Conservation (phyloP, 2,888 invertebrate genomes). For the Minunthozetes semirufus region DNA sequence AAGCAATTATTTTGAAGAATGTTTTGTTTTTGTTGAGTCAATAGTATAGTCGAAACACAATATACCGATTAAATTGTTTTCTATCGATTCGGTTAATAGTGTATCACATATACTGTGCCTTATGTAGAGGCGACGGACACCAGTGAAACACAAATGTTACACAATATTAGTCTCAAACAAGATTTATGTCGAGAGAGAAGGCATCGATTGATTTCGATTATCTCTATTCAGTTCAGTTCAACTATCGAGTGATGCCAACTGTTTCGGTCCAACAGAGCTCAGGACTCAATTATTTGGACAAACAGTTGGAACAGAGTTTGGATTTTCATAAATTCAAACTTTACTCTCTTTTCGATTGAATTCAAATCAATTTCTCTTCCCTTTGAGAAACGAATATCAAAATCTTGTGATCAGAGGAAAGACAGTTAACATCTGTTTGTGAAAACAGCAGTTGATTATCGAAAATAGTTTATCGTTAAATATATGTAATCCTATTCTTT, state of each 20-base stretch:
- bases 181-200: constrained; percentile 11
- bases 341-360: no score
- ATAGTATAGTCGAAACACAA: background rate
- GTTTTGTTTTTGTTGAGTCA: background rate
- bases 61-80: constrained; percentile 2
- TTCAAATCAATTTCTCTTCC: no score
- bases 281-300: background rate
- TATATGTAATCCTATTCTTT: no score
- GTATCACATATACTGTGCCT: no score
- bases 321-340: no score
- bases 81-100: background rate
- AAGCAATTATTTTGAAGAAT: background rate
- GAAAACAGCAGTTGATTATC: no score
- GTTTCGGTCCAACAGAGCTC: background rate
- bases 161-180: background rate
- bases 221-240: background rate
- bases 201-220: constrained; percentile 1
- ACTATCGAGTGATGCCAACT: background rate
- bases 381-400: no score
- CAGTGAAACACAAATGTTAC: background rate
- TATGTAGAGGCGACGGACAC: background rate
- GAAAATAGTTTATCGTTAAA: no score
- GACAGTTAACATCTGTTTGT: no score
- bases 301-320: no score
- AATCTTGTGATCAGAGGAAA: no score